Base-by-base conservation (phyloP, 2,797 vertebrate genomes). In the Catharus ustulatus region DNA sequence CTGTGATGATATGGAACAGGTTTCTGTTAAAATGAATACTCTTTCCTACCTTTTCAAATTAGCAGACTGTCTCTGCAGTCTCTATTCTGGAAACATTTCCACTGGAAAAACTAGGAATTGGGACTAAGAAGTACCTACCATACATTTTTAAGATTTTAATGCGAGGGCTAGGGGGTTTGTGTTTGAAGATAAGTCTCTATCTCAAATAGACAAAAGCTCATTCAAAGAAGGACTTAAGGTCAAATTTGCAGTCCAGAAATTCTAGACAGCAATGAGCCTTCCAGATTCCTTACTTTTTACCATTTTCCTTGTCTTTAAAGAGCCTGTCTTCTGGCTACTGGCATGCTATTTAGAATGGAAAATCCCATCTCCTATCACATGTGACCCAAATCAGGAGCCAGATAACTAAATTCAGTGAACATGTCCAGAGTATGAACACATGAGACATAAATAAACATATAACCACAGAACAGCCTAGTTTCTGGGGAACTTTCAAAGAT, bases 21-120 rank as follows among this genome's bases (percentile, higher is more conserved):
- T 96, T 96, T 77, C 85, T 88, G 77, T 82, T 93, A 88, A 91
- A 92, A 94, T 73, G 72, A 93, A 87, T 89, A 78, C 32, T 84
- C 64, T 72, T 89, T 92, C 83, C 75, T 75, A 42, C 69, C 79
- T 77, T 66, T 94, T 84, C 78, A 84, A 88, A 84, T 79, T 84
- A 95, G 54, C 55, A 93, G 30, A 27, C 32, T 76, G 62, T 34
- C 22, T 92, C 49, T 73, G 8, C 54, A 84, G 82, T 46, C 9
- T 83, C 57, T 88, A 9, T 81, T 81, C 63, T 54, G 48, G 82
- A 73, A 91, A 43, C 4, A 29, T 80, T 92, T 92, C 67, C 45
- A 76, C 30, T 67, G 52, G 11, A 13, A 96, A 92, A 90, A 88
- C 30, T 61, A 85, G 43, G 32, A 67, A 68, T 9, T 54, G 11